Evolutionary conservation across 2,888 invertebrate genomes (phyloP).

Genomic region (Esperia sulphurella): DNA sequence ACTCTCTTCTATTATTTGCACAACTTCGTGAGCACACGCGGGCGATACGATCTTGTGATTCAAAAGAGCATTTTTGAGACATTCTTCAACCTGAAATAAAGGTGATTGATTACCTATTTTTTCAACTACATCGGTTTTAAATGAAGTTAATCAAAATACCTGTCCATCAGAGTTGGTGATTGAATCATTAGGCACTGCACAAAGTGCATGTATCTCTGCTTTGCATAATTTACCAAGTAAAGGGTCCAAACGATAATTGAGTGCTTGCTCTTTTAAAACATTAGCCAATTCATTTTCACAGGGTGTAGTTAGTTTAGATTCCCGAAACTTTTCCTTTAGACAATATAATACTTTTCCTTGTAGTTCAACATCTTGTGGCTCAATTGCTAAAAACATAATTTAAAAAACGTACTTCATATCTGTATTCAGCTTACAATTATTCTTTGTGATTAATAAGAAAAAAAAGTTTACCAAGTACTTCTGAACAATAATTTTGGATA

Average conservation of each 20-base stretch:
- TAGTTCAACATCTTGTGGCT: conserved; percentile 83
- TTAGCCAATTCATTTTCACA: conserved; percentile 91
- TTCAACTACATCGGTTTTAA: not conserved
- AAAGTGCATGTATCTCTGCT: conserved; percentile 84
- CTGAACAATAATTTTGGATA: conserved; percentile 82
- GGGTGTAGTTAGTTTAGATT: conserved; percentile 83
- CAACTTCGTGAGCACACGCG: conserved; percentile 91
- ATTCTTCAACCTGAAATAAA: conserved; percentile 86
- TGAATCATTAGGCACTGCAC: conserved; percentile 67
- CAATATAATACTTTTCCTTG: conserved; percentile 92
- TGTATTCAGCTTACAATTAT: not conserved
- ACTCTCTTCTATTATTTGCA: conserved; percentile 91
- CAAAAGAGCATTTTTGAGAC: conserved; percentile 91
- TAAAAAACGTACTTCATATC: not conserved
- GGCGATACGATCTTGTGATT: conserved; percentile 85
- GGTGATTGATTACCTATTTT: not conserved
- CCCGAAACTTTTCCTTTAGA: conserved; percentile 88
- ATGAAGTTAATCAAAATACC: conserved; percentile 31
- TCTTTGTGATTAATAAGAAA: not conserved
- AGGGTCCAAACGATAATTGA: conserved; percentile 95
- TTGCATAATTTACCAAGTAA: conserved; percentile 90
- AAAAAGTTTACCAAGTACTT: conserved; percentile 59
- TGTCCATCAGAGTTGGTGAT: conserved; percentile 69
- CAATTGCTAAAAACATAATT: conserved; percentile 41
- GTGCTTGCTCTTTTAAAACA: conserved; percentile 91